Evolutionary conservation across 2,113 vertebrate species (phyloP).

Genomic region (Melozone crissalis): DNA sequence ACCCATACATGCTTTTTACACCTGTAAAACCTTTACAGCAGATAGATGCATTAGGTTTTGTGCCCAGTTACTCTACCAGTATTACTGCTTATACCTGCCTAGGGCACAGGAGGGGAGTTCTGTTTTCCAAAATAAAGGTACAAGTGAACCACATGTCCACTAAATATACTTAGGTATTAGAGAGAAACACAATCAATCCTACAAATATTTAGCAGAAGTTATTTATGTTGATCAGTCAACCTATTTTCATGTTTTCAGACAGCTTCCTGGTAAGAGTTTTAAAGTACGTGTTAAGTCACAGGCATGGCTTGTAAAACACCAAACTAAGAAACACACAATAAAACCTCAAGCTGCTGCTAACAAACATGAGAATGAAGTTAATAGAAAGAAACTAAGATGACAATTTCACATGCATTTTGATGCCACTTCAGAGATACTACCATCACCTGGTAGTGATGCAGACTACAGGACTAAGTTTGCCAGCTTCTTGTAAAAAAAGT

Average conservation of each 20-base stretch:
- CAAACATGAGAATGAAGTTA: rapidly evolving
- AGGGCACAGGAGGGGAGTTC: not conserved
- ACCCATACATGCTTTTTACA: not conserved
- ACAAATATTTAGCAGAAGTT: not conserved
- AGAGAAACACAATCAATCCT: not conserved
- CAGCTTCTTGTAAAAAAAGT: not conserved
- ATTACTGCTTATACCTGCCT: not conserved
- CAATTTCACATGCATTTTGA: not conserved
- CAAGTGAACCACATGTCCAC: not conserved
- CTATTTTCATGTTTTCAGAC: not conserved
- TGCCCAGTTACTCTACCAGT: not conserved
- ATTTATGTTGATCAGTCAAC: not conserved
- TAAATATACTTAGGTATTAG: not conserved
- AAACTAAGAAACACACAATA: not conserved
- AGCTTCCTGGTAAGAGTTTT: not conserved
- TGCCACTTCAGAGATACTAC: not conserved
- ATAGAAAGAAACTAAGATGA: not conserved
- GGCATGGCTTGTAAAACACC: not conserved
- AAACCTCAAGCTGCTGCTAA: not conserved
- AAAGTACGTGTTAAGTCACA: not conserved
- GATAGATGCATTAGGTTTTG: not conserved
- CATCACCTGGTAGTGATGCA: not conserved
- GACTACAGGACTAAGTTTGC: not conserved
- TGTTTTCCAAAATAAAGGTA: not conserved
- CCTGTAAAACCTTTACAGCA: not conserved